Conservation (phyloP, 2,797 vertebrate genomes). For the Tenualosa ilisha region DNA sequence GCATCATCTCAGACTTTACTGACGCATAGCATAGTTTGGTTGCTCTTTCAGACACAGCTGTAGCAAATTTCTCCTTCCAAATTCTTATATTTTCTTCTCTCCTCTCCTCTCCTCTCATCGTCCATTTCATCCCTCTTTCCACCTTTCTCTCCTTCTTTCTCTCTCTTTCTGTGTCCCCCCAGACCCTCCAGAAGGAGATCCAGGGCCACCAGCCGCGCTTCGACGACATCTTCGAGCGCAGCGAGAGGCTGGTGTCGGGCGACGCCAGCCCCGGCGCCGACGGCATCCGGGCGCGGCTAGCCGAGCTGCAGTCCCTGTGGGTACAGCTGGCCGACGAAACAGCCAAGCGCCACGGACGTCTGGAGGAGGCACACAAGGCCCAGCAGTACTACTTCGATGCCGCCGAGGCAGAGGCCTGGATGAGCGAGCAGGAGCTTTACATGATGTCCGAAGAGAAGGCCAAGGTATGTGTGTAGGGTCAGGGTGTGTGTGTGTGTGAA, state of each 20-base stretch:
- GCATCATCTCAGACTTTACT: no score
- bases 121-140: not conserved
- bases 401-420: constrained; percentile 96
- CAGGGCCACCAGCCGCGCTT: constrained; percentile 96
- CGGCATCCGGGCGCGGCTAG: constrained; percentile 82
- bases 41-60: no score
- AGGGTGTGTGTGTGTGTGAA: not conserved
- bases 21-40: no score
- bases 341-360: constrained; percentile 84
- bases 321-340: constrained; percentile 86
- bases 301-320: constrained; percentile 86
- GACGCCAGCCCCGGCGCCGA: constrained; percentile 79
- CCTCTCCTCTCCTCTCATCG: not conserved
- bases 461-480: constrained; percentile 76
- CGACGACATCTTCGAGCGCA: constrained; percentile 94
- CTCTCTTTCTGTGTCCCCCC: not conserved
- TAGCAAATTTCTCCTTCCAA: no score
- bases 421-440: constrained; percentile 98
- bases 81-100: not conserved
- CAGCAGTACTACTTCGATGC: constrained; percentile 97
- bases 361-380: constrained; percentile 91
- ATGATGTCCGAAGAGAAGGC: constrained; percentile 99
- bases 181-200: constrained; percentile 98
- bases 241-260: constrained; percentile 80
- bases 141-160: not conserved